A percentile compares a stretch with the other conserved stretches of the same genome.
Conservation (phyloP, 2,888 invertebrate species). For the Sarcophaga subvicina region DNA sequence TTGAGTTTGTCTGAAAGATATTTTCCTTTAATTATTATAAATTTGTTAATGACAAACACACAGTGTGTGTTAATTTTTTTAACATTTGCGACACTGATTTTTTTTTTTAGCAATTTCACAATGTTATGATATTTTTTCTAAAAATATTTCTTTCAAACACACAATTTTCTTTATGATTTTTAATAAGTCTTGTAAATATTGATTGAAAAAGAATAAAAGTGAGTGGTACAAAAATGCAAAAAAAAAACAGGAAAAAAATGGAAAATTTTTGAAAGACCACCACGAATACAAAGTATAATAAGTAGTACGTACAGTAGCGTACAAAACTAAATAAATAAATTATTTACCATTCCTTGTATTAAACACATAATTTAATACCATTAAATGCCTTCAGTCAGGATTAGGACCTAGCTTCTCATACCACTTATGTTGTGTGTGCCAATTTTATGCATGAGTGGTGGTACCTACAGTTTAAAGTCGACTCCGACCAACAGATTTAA, state of each 20-base stretch:
- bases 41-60: background rate
- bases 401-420: no score
- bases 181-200: slow-evolving; percentile 11
- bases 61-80: background rate
- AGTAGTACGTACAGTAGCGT: no score
- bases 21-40: background rate
- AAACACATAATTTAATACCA: no score
- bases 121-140: background rate
- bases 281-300: no score
- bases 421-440: no score
- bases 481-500: no score
- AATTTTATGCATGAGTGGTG: no score
- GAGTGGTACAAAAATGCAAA: background rate
- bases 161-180: background rate
- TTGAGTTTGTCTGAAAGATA: background rate
- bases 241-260: slow-evolving; percentile 2
- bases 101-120: background rate
- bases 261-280: slow-evolving; percentile 8
- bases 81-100: background rate
- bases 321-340: no score
- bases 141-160: background rate
- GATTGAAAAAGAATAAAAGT: background rate
- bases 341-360: no score
- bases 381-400: no score
- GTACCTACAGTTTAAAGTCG: no score